phyloP scores from a whole-genome alignment of 2,888 invertebrate genomes.

The Lasioglossum lativentre region DNA sequence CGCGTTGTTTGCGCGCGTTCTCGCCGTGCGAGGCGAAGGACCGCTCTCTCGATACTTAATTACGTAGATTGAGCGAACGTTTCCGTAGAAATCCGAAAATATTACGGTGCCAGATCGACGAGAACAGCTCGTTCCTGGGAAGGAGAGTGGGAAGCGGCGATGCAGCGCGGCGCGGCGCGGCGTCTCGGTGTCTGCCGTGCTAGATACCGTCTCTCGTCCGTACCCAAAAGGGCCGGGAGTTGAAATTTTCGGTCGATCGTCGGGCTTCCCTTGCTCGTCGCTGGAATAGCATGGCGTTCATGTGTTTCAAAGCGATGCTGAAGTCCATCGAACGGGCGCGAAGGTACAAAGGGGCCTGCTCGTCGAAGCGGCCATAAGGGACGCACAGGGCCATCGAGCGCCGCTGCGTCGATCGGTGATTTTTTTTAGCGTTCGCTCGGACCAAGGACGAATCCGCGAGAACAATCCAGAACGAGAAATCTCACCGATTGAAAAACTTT shows the following conservation, averaged over 20 bases:
- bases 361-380: neutral
- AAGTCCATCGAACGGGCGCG: neutral
- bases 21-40: constrained; percentile 10
- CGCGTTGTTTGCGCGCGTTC: constrained; percentile 17
- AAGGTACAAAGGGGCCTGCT: neutral
- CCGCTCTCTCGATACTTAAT: constrained; percentile 28
- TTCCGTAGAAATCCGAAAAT: constrained; percentile 37
- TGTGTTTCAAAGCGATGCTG: neutral
- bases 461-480: neutral
- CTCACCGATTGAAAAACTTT: too few species aligned
- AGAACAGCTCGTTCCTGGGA: neutral
- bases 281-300: neutral
- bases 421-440: neutral
- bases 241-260: constrained; percentile 9
- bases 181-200: constrained; percentile 61
- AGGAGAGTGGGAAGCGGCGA: constrained; percentile 1
- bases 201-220: constrained; percentile 36
- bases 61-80: constrained; percentile 25
- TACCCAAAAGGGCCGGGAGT: constrained; percentile 15
- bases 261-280: neutral
- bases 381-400: neutral
- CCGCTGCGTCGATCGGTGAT: neutral
- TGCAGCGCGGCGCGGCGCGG: constrained; percentile 58
- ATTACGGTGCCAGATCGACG: constrained; percentile 49
- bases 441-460: neutral